Evolutionary conservation across 2,113 vertebrate species (phyloP).

Genomic region (Alexandromys fortis): DNA sequence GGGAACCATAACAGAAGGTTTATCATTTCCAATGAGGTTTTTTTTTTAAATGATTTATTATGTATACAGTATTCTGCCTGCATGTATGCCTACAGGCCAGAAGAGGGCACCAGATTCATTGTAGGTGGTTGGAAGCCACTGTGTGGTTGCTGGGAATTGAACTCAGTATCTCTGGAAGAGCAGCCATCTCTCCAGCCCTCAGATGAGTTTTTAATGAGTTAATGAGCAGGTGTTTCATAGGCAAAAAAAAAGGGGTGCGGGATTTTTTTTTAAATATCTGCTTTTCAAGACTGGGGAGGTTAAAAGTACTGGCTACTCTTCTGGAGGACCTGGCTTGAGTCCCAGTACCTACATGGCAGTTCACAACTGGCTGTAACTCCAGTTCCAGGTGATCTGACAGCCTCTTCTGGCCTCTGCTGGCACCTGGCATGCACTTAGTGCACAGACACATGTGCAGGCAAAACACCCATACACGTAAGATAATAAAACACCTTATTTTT

Average conservation of each 20-base stretch:
- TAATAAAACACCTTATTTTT: neutral
- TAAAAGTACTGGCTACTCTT: neutral
- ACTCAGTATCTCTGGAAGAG: too few species aligned
- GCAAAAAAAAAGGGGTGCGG: neutral
- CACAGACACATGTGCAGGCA: neutral
- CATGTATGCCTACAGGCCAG: too few species aligned
- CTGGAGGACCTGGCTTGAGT: neutral
- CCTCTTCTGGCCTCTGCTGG: neutral
- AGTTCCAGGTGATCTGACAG: neutral
- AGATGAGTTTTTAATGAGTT: neutral
- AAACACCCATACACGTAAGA: neutral
- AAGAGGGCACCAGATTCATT: too few species aligned
- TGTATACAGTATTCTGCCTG: too few species aligned
- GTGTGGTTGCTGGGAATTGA: too few species aligned
- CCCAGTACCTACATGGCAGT: neutral
- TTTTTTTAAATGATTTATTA: too few species aligned
- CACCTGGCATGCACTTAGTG: neutral
- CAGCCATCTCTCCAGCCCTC: too few species aligned
- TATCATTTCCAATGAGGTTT: neutral
- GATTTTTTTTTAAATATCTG: neutral
- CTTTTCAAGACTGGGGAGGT: neutral
- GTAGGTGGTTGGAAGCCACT: too few species aligned
- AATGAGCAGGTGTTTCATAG: neutral
- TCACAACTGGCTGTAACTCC: neutral
- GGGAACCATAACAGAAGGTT: constrained; percentile 7